These are phyloP conservation scores for Hyperoplus lanceolatus DNA, from an alignment of 2,797 vertebrate genomes.

Conservation along the genomic window DNA sequence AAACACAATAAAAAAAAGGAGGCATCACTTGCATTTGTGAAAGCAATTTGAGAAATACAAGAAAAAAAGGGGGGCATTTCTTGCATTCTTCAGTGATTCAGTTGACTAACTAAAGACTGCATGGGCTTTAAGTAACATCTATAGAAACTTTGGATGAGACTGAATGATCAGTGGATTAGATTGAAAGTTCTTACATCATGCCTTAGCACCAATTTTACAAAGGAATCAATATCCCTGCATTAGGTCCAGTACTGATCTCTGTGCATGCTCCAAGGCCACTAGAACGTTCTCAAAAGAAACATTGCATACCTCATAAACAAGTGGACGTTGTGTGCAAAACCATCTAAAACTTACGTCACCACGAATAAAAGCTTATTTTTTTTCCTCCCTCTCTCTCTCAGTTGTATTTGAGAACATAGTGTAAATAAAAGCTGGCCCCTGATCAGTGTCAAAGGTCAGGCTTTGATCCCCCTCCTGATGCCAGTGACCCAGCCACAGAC, in stretches of 20 bases:
- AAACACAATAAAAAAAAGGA: conserved; percentile 67
- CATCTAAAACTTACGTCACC: conserved; percentile 57
- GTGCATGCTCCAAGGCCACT: conserved; percentile 85
- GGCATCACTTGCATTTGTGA: conserved; percentile 54
- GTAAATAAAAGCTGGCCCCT: conserved; percentile 51
- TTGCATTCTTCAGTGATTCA: conserved; percentile 56
- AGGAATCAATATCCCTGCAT: conserved; percentile 69
- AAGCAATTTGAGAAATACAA: conserved; percentile 59
- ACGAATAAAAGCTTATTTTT: conserved; percentile 47
- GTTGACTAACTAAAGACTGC: conserved; percentile 52
- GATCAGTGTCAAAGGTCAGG: conserved; percentile 49
- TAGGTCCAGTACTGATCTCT: conserved; percentile 81
- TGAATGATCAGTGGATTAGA: conserved; percentile 66
- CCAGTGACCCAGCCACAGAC: conserved; percentile 51
- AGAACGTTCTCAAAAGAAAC: conserved; percentile 79
- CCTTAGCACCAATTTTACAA: conserved; percentile 83
- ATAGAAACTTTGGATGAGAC: conserved; percentile 80
- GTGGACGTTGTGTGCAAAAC: conserved; percentile 82
- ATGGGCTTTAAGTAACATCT: conserved; percentile 71
- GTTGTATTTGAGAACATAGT: conserved; percentile 46
- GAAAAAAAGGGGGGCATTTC: conserved; percentile 35
- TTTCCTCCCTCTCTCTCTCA: conserved; percentile 35
- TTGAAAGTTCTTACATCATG: conserved; percentile 73
- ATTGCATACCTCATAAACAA: conserved; percentile 84
- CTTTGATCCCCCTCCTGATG: conserved; percentile 50